phyloP scores from a whole-genome alignment of 2,797 vertebrate species.

The Sebastolobus altivelis region DNA sequence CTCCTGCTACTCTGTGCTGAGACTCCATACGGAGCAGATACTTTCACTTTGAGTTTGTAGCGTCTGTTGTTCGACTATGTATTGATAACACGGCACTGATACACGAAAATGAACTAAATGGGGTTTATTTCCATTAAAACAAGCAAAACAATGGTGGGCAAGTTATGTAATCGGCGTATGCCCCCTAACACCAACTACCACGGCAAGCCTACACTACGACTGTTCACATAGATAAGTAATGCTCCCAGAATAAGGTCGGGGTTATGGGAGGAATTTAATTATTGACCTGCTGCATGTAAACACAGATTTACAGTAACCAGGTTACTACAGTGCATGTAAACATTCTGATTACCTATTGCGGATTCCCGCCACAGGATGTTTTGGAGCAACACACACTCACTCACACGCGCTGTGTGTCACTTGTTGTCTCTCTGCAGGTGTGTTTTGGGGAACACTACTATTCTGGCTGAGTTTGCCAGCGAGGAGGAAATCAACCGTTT shows the following conservation, averaged over 20 bases:
- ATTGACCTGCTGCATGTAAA: background rate
- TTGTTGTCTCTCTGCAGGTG: constrained; percentile 86
- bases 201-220: too few relatives aligned
- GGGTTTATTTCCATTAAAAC: too few relatives aligned
- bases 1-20: too few relatives aligned
- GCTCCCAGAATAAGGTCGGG: background rate
- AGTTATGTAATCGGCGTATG: too few relatives aligned
- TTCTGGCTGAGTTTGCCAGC: constrained; percentile 98
- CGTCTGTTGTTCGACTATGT: too few relatives aligned
- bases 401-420: background rate
- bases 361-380: background rate
- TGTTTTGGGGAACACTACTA: constrained; percentile 99
- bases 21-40: too few relatives aligned
- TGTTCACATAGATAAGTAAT: background rate
- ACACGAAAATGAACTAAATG: too few relatives aligned
- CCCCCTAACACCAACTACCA: too few relatives aligned
- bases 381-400: background rate
- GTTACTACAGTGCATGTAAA: background rate
- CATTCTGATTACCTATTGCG: background rate
- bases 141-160: too few relatives aligned
- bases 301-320: background rate
- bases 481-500: constrained; percentile 99
- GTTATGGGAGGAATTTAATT: background rate
- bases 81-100: too few relatives aligned
- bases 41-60: too few relatives aligned